Percentiles rank a stretch among this genome's conserved stretches.
phyloP scores from a whole-genome alignment of 2,797 vertebrate species.

The Silurus aristotelis region DNA sequence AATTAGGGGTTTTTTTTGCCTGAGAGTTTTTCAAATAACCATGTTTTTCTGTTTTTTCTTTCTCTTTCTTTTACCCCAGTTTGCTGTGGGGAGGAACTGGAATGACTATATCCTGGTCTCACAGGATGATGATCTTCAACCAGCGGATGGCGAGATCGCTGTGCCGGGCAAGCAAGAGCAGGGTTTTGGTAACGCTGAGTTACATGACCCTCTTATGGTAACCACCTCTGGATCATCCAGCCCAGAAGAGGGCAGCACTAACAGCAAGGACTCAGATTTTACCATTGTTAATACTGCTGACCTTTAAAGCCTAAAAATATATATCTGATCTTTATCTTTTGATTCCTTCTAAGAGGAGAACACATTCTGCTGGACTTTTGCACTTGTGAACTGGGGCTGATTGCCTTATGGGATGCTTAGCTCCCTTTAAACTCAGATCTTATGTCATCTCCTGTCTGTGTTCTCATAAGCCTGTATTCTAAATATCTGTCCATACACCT shows the following conservation, averaged over 20 bases:
- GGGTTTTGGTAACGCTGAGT: slow-evolving; percentile 66
- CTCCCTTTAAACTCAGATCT: not conserved
- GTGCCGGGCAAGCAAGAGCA: slow-evolving; percentile 67
- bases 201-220: slow-evolving; percentile 87
- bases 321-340: slow-evolving; percentile 29
- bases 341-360: not conserved
- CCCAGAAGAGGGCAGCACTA: slow-evolving; percentile 90
- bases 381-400: slow-evolving; percentile 47
- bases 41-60: not conserved
- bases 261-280: slow-evolving; percentile 98
- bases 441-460: not conserved
- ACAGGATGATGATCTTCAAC: slow-evolving; percentile 80
- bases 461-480: not conserved
- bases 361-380: slow-evolving; percentile 40
- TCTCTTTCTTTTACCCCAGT: slow-evolving; percentile 63
- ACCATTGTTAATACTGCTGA: slow-evolving; percentile 94
- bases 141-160: slow-evolving; percentile 52
- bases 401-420: slow-evolving; percentile 23
- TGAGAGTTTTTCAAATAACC: not conserved
- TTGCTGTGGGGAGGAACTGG: slow-evolving; percentile 73
- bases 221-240: slow-evolving; percentile 86
- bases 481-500: slow-evolving; percentile 24
- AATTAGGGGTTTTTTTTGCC: not conserved
- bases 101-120: slow-evolving; percentile 92
- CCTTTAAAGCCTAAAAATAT: slow-evolving; percentile 65